Evolutionary conservation across 2,888 invertebrate species (phyloP).

Genomic region (Deilephila elpenor): DNA sequence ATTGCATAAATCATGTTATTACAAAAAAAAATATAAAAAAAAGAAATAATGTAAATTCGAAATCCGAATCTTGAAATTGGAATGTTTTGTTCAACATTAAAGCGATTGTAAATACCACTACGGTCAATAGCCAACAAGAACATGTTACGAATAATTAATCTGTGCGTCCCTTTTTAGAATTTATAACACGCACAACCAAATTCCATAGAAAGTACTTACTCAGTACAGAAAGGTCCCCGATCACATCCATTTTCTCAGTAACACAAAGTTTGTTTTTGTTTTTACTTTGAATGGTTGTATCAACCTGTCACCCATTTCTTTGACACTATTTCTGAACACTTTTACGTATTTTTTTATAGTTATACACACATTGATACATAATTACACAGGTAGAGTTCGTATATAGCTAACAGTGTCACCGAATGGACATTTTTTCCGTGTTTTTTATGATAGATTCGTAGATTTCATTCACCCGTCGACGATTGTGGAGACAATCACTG

Average conservation of each 20-base stretch:
- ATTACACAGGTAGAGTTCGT: slow-evolving; percentile 38
- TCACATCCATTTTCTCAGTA: slow-evolving; percentile 73
- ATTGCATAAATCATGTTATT: neutral
- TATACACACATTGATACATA: slow-evolving; percentile 47
- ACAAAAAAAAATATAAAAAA: neutral
- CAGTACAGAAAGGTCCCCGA: slow-evolving; percentile 71
- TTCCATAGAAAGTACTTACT: slow-evolving; percentile 66
- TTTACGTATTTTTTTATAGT: slow-evolving; percentile 38
- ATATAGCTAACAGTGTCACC: slow-evolving; percentile 53
- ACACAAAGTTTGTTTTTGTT: slow-evolving; percentile 61
- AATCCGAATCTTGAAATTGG: neutral
- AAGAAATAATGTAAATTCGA: neutral
- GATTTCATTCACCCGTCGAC: slow-evolving; percentile 53
- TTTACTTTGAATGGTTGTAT: slow-evolving; percentile 79
- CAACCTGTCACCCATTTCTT: slow-evolving; percentile 80
- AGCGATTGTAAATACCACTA: slow-evolving; percentile 14
- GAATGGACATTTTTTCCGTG: slow-evolving; percentile 65
- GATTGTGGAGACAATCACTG: slow-evolving; percentile 2
- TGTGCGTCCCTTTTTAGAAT: slow-evolving; percentile 12
- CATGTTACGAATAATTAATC: slow-evolving; percentile 15
- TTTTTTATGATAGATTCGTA: slow-evolving; percentile 62
- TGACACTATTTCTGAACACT: slow-evolving; percentile 58
- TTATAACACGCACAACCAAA: slow-evolving; percentile 31
- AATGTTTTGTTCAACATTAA: no score
- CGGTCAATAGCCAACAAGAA: slow-evolving; percentile 20